phyloP scores from a whole-genome alignment of 2,113 vertebrate genomes.

The Pseudorasbora parva region DNA sequence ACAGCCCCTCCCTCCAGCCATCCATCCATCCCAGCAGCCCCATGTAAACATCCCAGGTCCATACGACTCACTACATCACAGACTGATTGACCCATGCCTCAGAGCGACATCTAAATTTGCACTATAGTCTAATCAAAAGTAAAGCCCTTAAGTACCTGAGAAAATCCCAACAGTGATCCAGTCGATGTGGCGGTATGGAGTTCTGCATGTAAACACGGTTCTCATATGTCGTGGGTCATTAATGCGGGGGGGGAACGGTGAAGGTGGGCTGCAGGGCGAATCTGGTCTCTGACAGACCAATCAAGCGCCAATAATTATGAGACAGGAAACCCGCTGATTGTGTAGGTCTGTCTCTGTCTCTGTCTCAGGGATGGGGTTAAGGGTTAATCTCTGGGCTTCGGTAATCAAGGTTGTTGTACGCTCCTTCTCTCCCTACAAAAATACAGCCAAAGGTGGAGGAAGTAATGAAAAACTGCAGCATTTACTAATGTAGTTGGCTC shows the following conservation, averaged over 20 bases:
- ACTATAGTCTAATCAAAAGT: conserved; percentile 51
- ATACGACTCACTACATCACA: conserved; percentile 41
- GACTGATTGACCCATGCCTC: conserved; percentile 46
- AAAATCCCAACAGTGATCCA: conserved; percentile 8
- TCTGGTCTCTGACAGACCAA: conserved; percentile 45
- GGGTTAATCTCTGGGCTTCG: conserved; percentile 42
- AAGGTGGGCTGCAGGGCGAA: conserved; percentile 13
- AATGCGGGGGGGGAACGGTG: neutral
- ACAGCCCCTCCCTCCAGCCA: conserved; percentile 53
- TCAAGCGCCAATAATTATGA: conserved; percentile 52
- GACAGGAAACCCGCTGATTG: conserved; percentile 57
- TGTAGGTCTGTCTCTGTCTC: conserved; percentile 37
- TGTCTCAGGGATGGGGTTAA: conserved; percentile 36
- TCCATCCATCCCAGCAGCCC: conserved; percentile 38
- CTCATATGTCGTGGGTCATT: conserved; percentile 31
- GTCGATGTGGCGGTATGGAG: neutral
- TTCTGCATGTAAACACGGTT: conserved; percentile 14
- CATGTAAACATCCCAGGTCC: conserved; percentile 54
- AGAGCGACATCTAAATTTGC: conserved; percentile 48
- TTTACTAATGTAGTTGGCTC: neutral
- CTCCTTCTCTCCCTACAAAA: conserved; percentile 1
- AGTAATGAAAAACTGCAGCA: conserved; percentile 6
- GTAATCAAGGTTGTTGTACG: conserved; percentile 19
- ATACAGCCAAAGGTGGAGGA: conserved; percentile 10
- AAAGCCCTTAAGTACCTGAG: conserved; percentile 37